These are phyloP conservation scores for Ceratina japonica DNA, from an alignment of 1,140 invertebrate genomes.

Conservation along the genomic window DNA sequence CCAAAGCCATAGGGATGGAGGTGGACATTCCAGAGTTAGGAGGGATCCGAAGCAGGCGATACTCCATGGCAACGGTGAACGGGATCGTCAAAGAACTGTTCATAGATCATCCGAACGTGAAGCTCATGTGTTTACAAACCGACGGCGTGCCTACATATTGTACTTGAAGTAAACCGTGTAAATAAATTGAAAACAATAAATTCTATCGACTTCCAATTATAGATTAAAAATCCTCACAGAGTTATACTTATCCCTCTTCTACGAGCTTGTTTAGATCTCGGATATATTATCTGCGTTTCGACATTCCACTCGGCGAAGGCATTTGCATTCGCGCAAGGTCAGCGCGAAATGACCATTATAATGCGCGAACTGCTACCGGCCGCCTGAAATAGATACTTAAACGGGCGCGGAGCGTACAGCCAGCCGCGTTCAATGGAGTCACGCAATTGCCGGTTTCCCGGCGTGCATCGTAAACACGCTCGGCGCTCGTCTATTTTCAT, in stretches of 20 bases:
- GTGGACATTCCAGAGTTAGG: conserved; percentile 80
- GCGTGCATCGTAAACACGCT: conserved; percentile 24
- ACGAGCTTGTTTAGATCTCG: no score
- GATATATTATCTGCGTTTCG: no score
- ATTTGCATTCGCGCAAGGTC: no score
- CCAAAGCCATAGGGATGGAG: conserved; percentile 79
- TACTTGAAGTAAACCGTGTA: background rate
- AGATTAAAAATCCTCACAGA: background rate
- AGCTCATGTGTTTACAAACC: conserved; percentile 33
- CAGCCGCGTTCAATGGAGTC: background rate
- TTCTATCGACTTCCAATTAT: background rate
- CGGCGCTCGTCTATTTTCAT: conserved; percentile 11
- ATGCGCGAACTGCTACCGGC: background rate
- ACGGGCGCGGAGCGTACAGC: background rate
- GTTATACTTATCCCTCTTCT: no score
- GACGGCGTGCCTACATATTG: conserved; percentile 29
- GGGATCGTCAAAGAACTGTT: conserved; percentile 68
- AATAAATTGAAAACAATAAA: background rate
- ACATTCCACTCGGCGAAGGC: no score
- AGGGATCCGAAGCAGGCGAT: conserved; percentile 79
- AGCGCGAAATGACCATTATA: background rate
- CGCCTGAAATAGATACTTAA: background rate
- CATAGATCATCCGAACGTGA: conserved; percentile 24
- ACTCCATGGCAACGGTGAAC: conserved; percentile 81
- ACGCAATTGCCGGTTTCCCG: conserved; percentile 13